Base-by-base conservation (phyloP, 2,888 invertebrate genomes). In the Agrochola macilenta region DNA sequence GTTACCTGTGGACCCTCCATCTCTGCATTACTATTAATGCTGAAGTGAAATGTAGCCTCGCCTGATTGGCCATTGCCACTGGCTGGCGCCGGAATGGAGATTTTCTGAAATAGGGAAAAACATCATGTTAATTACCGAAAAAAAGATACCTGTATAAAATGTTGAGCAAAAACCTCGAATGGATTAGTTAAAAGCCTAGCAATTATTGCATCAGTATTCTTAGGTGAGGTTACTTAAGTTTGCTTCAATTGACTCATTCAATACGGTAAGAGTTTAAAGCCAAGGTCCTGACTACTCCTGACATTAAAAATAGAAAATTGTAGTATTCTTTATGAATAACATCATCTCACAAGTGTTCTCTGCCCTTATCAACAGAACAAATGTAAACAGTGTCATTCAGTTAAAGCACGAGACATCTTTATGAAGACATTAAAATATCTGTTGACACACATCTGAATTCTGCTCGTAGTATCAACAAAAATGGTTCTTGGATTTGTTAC, bases 21-120 rank as follows among this genome's bases (percentile, higher is more conserved):
- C 95, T 98, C 98, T 91, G 98, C 97, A 95, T 98, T 98, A 92
- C 97, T 97, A 92, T 98, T 98, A 95, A 98, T 97, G 95, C 98
- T 98, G 98, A 98, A 97, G 97, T 98, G 97, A 98, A 98, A 95
- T 95, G 97, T 94, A 97, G 96, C 94, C 91, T 96, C 96, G 89
- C 94, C 93, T 90, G 95, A 88, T 83, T 93, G 89, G 93, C 96
- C 95, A 94, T 95, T 95, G 90, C 95, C 94, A 92, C 89, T 94
- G 90, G 97, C 97, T 93, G 98, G 98, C 86, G 97, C 97, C 94
- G 98, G 98, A 96, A 98, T 98, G 91, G 97, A 98, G 95, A 98
- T 97, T 97, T 98, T 97, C 98, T 98, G 97, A 84, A 97, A 97
- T 87, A 76, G 89, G 89, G 87, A 91, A 84, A 93, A 87, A 88